Percentiles rank a stretch among this genome's conserved stretches.
Conservation (phyloP, 2,888 invertebrate genomes). For the Noctua comes region DNA sequence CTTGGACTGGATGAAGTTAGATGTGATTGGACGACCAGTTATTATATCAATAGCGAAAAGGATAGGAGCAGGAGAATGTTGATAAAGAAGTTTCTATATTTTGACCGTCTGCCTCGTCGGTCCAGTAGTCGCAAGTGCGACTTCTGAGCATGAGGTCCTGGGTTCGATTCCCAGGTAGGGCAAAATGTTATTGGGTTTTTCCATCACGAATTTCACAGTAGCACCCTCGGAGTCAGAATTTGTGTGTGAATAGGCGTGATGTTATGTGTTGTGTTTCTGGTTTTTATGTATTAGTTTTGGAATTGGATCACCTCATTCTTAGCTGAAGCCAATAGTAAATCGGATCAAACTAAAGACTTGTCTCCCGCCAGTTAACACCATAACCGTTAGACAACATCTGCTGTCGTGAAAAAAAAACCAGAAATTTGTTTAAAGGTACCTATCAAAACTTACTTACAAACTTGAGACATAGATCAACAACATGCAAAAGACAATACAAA, state of each 20-base stretch:
- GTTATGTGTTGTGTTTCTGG: too few species aligned
- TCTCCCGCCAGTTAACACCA: not conserved
- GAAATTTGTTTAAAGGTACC: not conserved
- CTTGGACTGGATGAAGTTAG: not conserved
- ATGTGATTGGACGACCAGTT: not conserved
- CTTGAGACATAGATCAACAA: not conserved
- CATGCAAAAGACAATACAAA: constrained; percentile 20
- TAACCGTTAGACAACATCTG: not conserved
- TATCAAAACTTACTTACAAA: not conserved
- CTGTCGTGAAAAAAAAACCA: not conserved
- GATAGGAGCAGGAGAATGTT: too few species aligned
- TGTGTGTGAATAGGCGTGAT: too few species aligned
- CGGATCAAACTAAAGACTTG: too few species aligned
- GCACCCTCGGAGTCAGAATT: too few species aligned
- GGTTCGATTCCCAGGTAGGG: too few species aligned
- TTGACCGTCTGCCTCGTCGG: too few species aligned
- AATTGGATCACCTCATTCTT: not conserved
- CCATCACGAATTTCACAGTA: too few species aligned
- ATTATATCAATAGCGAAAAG: not conserved
- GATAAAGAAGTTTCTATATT: too few species aligned
- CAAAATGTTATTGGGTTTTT: too few species aligned
- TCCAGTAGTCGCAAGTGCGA: too few species aligned
- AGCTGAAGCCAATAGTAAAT: not conserved
- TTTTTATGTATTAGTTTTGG: not conserved
- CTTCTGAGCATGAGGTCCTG: too few species aligned